phyloP scores from a whole-genome alignment of 30 jellyfish, hydroid and myxozoan genomes.

The Pelagia noctiluca region DNA sequence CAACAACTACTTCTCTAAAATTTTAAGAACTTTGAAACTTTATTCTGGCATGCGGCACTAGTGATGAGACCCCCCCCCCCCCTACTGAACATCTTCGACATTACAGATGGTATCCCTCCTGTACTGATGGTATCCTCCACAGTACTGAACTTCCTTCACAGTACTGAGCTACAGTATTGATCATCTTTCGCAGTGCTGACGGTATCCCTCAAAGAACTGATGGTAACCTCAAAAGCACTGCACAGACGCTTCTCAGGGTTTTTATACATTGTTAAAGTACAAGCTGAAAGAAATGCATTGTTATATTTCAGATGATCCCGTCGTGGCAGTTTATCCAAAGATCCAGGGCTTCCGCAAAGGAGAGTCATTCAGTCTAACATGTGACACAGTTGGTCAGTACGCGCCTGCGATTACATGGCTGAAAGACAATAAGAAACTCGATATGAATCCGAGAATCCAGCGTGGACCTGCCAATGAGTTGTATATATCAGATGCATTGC shows the following conservation, averaged over 20 bases:
- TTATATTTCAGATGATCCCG: slow-evolving; percentile 56
- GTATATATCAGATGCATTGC: slow-evolving; percentile 33
- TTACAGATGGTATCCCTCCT: no score
- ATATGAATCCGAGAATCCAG: slow-evolving; percentile 20
- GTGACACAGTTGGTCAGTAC: slow-evolving; percentile 69
- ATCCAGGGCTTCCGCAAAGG: slow-evolving; percentile 57
- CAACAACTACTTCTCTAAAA: no score
- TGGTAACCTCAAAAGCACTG: no score
- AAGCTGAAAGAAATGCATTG: not conserved
- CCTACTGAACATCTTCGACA: no score
- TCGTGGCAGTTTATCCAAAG: slow-evolving; percentile 55
- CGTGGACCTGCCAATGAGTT: slow-evolving; percentile 23
- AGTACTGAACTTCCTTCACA: no score
- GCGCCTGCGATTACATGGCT: slow-evolving; percentile 70
- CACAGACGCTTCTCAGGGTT: not conserved
- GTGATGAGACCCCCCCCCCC: no score
- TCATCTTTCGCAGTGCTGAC: no score
- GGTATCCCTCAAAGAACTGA: no score
- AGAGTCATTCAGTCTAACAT: slow-evolving; percentile 50
- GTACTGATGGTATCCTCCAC: no score
- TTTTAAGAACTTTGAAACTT: no score
- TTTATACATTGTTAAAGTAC: not conserved
- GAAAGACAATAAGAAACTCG: slow-evolving; percentile 33
- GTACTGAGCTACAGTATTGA: no score
- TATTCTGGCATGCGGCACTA: no score